A percentile compares a stretch with the other conserved stretches of the same genome.
These are phyloP conservation scores for Cheilosia scutellata DNA, from an alignment of 2,888 invertebrate species.

Conservation along the genomic window DNA sequence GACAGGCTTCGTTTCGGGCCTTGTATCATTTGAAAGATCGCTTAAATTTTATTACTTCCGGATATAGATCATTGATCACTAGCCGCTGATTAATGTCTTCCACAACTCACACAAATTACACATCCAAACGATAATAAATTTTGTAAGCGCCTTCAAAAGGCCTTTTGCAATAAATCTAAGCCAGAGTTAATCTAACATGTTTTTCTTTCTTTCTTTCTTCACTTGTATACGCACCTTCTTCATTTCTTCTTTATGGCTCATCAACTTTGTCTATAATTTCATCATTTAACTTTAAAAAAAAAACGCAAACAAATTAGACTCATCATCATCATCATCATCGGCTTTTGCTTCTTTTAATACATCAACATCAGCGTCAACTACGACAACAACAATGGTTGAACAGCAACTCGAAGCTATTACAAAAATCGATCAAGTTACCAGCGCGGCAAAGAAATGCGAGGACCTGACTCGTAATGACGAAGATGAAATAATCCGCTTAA, in stretches of 20 bases:
- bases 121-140: background rate
- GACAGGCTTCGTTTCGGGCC: no score
- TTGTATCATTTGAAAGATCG: no score
- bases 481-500: conserved; percentile 77
- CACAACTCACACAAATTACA: no score
- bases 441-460: conserved; percentile 61
- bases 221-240: background rate
- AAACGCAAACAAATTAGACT: background rate
- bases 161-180: background rate
- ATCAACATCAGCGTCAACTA: conserved; percentile 11
- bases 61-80: no score
- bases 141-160: background rate
- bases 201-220: conserved; percentile 37
- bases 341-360: conserved; percentile 40
- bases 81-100: no score
- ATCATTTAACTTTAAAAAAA: conserved; percentile 32
- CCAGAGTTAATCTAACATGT: conserved; percentile 9
- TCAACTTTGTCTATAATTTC: conserved; percentile 13
- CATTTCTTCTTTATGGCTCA: conserved; percentile 13
- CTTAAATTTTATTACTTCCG: no score
- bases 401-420: conserved; percentile 21
- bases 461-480: conserved; percentile 73
- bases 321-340: conserved; percentile 44
- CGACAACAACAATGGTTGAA: conserved; percentile 3
- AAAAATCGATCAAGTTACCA: conserved; percentile 34